Evolutionary conservation across 53 echinoderm and acorn worm species (phyloP).

Genomic region (Pentamera pediparva): DNA sequence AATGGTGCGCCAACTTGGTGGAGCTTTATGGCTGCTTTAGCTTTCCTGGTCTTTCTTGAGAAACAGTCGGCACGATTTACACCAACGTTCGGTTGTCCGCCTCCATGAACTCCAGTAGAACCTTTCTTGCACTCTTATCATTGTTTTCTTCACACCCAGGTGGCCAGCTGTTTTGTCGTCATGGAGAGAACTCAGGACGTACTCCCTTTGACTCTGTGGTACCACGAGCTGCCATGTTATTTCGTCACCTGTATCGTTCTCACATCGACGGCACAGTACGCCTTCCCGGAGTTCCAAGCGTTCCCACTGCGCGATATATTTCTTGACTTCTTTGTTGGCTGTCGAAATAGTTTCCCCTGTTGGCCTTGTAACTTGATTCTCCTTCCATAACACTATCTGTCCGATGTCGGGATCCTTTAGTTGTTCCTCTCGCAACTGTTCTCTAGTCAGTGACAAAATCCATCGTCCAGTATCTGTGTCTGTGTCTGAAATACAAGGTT

Average conservation of each 20-base stretch:
- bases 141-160: constrained; percentile 6
- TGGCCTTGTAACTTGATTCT: constrained; percentile 8
- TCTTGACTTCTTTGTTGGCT: neutral
- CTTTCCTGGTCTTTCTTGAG: too few species aligned
- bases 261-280: constrained; percentile 9
- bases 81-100: neutral
- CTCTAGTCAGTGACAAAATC: too few species aligned
- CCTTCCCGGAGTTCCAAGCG: neutral
- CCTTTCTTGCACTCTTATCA: neutral
- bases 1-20: constrained; percentile 18
- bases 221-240: constrained; percentile 19
- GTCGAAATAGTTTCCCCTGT: constrained; percentile 24
- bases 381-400: neutral
- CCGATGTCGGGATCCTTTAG: neutral
- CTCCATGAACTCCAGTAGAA: constrained; percentile 8
- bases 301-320: constrained; percentile 20
- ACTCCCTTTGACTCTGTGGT: neutral
- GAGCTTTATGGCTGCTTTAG: neutral
- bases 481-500: too few species aligned
- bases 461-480: too few species aligned
- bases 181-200: neutral
- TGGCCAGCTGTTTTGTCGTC: constrained; percentile 5
- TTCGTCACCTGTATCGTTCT: neutral
- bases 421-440: neutral
- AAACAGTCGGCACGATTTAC: constrained; percentile 7